phyloP scores from a whole-genome alignment of 2,113 vertebrate genomes.

The Machaerirhynchus nigripectus region DNA sequence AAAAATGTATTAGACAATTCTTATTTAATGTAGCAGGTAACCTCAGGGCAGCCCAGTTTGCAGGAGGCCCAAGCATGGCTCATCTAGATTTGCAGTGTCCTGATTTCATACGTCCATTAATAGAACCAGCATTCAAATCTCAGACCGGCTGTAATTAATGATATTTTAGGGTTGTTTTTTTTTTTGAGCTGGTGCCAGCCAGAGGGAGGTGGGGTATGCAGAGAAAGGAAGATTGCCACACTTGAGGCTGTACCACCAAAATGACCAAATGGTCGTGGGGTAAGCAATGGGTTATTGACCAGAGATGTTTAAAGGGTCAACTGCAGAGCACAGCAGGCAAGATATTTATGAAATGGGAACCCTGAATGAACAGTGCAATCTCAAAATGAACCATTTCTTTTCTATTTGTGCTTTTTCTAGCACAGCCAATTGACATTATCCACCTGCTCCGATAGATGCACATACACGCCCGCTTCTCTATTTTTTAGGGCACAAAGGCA shows the following conservation, averaged over 20 bases:
- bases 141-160: constrained; percentile 57
- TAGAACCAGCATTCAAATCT: constrained; percentile 55
- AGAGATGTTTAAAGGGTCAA: constrained; percentile 59
- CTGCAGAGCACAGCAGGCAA: constrained; percentile 59
- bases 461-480: not conserved
- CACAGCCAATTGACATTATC: constrained; percentile 51
- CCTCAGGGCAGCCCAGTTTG: constrained; percentile 19
- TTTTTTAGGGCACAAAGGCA: constrained; percentile 27
- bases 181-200: constrained; percentile 21
- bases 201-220: constrained; percentile 25
- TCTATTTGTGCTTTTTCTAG: constrained; percentile 39
- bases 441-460: constrained; percentile 33
- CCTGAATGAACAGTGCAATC: constrained; percentile 51
- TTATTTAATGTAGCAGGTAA: constrained; percentile 27
- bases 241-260: constrained; percentile 65
- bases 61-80: not conserved
- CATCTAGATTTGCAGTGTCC: constrained; percentile 54
- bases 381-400: constrained; percentile 54
- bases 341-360: constrained; percentile 70
- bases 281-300: constrained; percentile 67
- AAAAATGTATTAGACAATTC: not conserved
- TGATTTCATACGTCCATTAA: constrained; percentile 64
- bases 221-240: constrained; percentile 60
- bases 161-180: constrained; percentile 37
- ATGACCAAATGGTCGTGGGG: constrained; percentile 48